These are phyloP conservation scores for Meiosimyza decipiens DNA, from an alignment of 2,888 invertebrate genomes.

Conservation along the genomic window DNA sequence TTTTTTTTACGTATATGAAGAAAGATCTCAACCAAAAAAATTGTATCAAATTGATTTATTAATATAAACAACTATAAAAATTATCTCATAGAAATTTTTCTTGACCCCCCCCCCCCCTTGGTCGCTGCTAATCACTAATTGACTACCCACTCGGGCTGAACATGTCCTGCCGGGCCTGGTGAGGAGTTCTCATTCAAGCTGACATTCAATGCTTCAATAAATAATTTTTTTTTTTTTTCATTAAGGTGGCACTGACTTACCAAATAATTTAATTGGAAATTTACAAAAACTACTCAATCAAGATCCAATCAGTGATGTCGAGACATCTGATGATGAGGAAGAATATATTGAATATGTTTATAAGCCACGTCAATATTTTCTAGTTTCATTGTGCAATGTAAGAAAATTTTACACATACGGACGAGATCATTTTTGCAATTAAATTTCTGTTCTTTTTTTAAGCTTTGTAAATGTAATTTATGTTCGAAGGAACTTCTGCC, in stretches of 20 bases:
- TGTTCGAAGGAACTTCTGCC: slow-evolving; percentile 48
- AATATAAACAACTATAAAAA: too few relatives aligned
- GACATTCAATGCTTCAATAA: too few relatives aligned
- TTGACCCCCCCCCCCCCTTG: too few relatives aligned
- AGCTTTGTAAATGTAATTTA: slow-evolving; percentile 61
- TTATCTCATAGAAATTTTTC: too few relatives aligned
- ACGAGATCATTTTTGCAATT: not conserved
- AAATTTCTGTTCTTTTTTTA: slow-evolving; percentile 28
- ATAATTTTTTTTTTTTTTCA: not conserved
- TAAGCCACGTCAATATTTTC: slow-evolving; percentile 74
- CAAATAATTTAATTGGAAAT: slow-evolving; percentile 55
- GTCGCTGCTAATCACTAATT: too few relatives aligned
- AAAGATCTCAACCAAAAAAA: too few relatives aligned
- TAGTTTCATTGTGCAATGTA: slow-evolving; percentile 71
- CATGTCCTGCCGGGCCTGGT: too few relatives aligned
- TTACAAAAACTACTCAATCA: slow-evolving; percentile 59
- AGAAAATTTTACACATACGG: slow-evolving; percentile 31
- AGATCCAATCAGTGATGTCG: slow-evolving; percentile 57
- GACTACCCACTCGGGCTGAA: too few relatives aligned
- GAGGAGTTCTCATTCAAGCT: too few relatives aligned
- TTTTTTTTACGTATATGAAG: too few relatives aligned
- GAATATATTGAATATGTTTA: slow-evolving; percentile 74
- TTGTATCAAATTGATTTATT: too few relatives aligned
- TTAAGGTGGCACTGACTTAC: slow-evolving; percentile 49
- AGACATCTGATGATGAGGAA: slow-evolving; percentile 69